Evolutionary conservation across 2,888 invertebrate species (phyloP).

Genomic region (Eristalis tenax): DNA sequence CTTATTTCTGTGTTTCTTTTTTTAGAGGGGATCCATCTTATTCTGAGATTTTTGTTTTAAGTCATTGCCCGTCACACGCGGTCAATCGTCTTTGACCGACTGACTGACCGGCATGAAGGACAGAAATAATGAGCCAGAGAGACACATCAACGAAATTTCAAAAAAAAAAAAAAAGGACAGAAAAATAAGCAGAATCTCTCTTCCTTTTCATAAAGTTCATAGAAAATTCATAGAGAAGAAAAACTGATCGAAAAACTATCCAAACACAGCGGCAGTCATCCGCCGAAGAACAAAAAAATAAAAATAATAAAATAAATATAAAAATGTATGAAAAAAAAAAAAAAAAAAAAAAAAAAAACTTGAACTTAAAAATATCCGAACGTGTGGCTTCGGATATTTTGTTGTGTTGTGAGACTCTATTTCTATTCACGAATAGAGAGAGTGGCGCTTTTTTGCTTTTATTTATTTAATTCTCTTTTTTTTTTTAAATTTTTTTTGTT

Average conservation of each 20-base stretch:
- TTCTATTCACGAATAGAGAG: background rate
- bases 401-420: background rate
- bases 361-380: background rate
- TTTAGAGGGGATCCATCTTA: background rate
- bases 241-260: no score
- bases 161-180: no score
- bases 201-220: no score
- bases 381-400: background rate
- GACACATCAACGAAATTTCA: no score
- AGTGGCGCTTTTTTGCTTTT: background rate
- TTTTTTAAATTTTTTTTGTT: background rate
- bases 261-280: no score
- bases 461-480: background rate
- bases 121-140: background rate
- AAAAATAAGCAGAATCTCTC: no score
- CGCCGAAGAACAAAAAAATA: no score
- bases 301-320: background rate
- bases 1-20: background rate
- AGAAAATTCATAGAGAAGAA: no score
- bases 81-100: background rate
- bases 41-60: background rate
- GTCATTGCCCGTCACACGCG: background rate
- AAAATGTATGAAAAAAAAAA: background rate
- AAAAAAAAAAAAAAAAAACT: background rate
- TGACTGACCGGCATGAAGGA: background rate